Conservation (phyloP, 1,140 invertebrate species). For the Drosophila rhopaloa region DNA sequence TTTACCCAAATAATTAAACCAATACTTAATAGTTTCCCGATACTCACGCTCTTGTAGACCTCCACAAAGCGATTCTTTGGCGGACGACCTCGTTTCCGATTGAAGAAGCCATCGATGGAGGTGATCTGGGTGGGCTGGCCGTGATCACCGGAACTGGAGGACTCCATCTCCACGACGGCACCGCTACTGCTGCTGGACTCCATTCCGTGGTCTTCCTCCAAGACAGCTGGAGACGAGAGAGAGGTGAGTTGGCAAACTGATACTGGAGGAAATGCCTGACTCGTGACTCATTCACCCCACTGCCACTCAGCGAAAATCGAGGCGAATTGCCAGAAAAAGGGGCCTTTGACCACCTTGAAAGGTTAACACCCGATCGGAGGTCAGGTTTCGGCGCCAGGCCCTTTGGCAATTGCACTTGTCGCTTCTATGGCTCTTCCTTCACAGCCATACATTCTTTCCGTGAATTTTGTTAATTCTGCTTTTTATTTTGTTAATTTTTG, state of each 20-base stretch:
- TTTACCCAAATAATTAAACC: no score
- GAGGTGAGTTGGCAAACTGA: background rate
- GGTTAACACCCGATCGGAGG: slow-evolving; percentile 48
- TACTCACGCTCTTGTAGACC: slow-evolving; percentile 92
- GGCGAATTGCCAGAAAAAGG: slow-evolving; percentile 12
- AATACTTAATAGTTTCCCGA: background rate
- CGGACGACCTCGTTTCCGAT: slow-evolving; percentile 94
- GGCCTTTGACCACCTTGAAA: slow-evolving; percentile 56
- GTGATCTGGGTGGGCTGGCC: slow-evolving; percentile 72
- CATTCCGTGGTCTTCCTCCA: slow-evolving; percentile 17
- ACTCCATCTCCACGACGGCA: slow-evolving; percentile 26
- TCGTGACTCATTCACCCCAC: slow-evolving; percentile 22
- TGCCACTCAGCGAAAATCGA: slow-evolving; percentile 46
- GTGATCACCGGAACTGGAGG: background rate
- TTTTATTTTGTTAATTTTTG: no score
- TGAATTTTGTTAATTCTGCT: slow-evolving; percentile 7
- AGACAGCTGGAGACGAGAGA: slow-evolving; percentile 3
- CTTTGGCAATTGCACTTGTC: slow-evolving; percentile 9
- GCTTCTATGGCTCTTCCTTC: background rate
- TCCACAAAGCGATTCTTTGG: slow-evolving; percentile 97
- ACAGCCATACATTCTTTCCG: background rate
- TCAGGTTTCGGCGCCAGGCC: slow-evolving; percentile 58
- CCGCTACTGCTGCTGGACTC: slow-evolving; percentile 43
- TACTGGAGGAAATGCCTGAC: slow-evolving; percentile 28
- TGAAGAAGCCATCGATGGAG: slow-evolving; percentile 87